phyloP scores from a whole-genome alignment of 2,113 vertebrate genomes.

The Barbus barbus region DNA sequence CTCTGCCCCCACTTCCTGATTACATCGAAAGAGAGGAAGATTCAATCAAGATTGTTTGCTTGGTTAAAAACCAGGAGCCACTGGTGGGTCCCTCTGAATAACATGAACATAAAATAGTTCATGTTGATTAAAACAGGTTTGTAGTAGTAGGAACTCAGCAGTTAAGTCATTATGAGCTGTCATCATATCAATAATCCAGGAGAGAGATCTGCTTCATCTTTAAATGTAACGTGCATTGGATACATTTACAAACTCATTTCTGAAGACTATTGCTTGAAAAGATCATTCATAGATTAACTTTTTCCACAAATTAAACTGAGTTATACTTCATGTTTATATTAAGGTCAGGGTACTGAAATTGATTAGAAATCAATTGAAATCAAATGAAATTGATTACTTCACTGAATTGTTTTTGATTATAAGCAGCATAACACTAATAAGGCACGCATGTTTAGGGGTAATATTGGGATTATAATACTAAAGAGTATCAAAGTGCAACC shows the following conservation, averaged over 20 bases:
- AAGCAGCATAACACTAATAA: slow-evolving; percentile 27
- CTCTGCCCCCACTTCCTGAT: slow-evolving; percentile 84
- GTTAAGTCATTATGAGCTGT: neutral
- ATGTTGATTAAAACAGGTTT: neutral
- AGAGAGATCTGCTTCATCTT: no score
- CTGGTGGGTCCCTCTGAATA: slow-evolving; percentile 72
- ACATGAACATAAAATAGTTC: neutral
- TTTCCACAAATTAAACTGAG: neutral
- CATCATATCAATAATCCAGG: neutral
- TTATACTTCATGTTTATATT: neutral
- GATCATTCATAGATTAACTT: neutral
- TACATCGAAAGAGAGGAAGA: slow-evolving; percentile 84
- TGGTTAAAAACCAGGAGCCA: slow-evolving; percentile 86
- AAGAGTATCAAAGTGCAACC: slow-evolving; percentile 38
- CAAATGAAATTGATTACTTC: neutral
- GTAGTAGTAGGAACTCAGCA: neutral
- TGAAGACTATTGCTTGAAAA: neutral
- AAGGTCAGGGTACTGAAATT: neutral
- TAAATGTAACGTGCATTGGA: no score
- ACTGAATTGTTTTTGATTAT: slow-evolving; percentile 1
- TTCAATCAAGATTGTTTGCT: slow-evolving; percentile 86
- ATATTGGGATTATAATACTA: slow-evolving; percentile 50
- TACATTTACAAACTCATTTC: neutral
- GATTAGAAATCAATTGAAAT: slow-evolving; percentile 16
- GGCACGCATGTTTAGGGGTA: slow-evolving; percentile 38